These are phyloP conservation scores for Leptinotarsa texana DNA, from an alignment of 1,140 invertebrate genomes.

Conservation along the genomic window DNA sequence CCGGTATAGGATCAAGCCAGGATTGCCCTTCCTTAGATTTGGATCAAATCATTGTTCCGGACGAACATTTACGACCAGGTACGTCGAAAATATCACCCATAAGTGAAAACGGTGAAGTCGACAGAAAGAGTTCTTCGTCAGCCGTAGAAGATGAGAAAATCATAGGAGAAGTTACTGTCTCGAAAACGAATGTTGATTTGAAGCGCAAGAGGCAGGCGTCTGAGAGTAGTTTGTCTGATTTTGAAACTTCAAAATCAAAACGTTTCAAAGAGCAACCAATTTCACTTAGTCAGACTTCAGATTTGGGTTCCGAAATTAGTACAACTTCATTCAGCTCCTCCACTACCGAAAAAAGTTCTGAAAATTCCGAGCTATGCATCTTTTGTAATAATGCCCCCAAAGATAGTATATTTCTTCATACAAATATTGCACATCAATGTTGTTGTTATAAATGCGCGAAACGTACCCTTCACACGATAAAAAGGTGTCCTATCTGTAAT, in stretches of 20 bases:
- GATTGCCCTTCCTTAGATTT: slow-evolving; percentile 43
- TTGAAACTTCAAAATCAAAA: slow-evolving; percentile 37
- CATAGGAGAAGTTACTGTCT: background rate
- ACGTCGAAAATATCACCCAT: slow-evolving; percentile 13
- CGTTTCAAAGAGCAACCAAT: slow-evolving; percentile 1
- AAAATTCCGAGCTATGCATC: slow-evolving; percentile 59
- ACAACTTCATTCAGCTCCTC: slow-evolving; percentile 21
- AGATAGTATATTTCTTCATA: slow-evolving; percentile 68
- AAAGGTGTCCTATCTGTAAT: slow-evolving; percentile 69
- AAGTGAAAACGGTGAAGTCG: background rate
- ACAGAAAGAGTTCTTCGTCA: background rate
- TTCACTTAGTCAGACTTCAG: slow-evolving; percentile 21
- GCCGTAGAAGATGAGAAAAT: background rate
- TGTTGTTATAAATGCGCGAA: slow-evolving; percentile 71
- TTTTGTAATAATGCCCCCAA: slow-evolving; percentile 64
- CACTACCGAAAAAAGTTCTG: slow-evolving; percentile 1
- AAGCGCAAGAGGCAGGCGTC: slow-evolving; percentile 41
- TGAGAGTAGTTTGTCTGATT: slow-evolving; percentile 45
- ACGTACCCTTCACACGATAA: slow-evolving; percentile 64
- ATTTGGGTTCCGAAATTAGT: slow-evolving; percentile 28
- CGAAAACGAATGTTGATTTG: background rate
- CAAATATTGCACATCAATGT: slow-evolving; percentile 65
- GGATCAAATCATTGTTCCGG: slow-evolving; percentile 46
- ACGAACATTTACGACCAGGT: slow-evolving; percentile 35
- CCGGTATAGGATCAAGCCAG: slow-evolving; percentile 46